Evolutionary conservation across 2,113 vertebrate genomes (phyloP).

Genomic region (Capricornis sumatraensis): DNA sequence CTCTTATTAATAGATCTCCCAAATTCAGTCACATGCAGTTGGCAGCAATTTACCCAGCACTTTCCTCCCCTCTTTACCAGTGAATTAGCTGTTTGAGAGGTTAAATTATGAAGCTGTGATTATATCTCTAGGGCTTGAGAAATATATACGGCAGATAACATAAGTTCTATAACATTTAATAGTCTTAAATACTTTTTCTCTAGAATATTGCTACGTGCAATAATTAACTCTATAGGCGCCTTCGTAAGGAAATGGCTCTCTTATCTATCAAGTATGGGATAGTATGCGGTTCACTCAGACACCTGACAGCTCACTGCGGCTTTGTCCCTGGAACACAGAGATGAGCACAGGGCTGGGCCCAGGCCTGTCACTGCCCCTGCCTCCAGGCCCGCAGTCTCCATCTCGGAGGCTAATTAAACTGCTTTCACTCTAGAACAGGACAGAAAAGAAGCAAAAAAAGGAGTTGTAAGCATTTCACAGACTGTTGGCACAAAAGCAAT

Average conservation of each 20-base stretch:
- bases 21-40: background rate
- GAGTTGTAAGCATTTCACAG: conserved; percentile 6
- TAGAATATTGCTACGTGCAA: background rate
- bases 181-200: background rate
- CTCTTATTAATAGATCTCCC: background rate
- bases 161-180: background rate
- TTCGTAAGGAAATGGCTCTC: background rate
- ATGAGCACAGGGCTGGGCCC: background rate
- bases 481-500: background rate
- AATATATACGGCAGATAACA: background rate
- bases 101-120: background rate
- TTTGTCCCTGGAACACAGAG: conserved; percentile 32
- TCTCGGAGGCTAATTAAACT: conserved; percentile 51
- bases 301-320: background rate
- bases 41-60: background rate
- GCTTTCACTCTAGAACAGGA: conserved; percentile 47
- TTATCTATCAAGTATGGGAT: background rate
- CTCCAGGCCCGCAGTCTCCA: conserved; percentile 28
- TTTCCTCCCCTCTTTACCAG: background rate
- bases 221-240: background rate
- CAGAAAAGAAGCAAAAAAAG: conserved; percentile 33
- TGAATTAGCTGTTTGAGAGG: background rate
- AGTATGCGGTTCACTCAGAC: background rate
- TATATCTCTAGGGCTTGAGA: background rate
- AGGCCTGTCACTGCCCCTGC: background rate